A percentile compares a stretch with the other conserved stretches of the same genome.
phyloP scores from a whole-genome alignment of 2,113 vertebrate genomes.

The Charadrius vociferus region DNA sequence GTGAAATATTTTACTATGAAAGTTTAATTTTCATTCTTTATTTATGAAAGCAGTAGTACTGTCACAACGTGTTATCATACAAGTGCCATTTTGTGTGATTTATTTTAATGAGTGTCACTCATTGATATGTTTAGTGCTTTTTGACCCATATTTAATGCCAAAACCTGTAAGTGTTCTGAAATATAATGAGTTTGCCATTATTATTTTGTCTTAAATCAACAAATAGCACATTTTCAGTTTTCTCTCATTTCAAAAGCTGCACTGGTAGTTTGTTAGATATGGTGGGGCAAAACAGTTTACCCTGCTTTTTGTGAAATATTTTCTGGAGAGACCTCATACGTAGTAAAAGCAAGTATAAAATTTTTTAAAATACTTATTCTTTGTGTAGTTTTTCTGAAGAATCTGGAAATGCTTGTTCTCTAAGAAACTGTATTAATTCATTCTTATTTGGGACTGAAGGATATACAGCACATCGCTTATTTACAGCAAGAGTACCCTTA shows the following conservation, averaged over 20 bases:
- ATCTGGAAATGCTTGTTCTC: neutral
- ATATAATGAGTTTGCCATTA: conserved; percentile 10
- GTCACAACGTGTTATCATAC: conserved; percentile 42
- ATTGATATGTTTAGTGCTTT: conserved; percentile 61
- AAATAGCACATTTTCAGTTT: neutral
- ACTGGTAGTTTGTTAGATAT: neutral
- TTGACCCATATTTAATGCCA: conserved; percentile 70
- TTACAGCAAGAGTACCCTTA: neutral
- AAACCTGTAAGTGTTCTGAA: conserved; percentile 49
- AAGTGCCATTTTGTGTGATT: conserved; percentile 61
- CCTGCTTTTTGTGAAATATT: neutral
- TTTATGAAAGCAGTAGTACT: conserved; percentile 69
- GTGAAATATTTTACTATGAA: conserved; percentile 77
- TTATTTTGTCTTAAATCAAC: conserved; percentile 9
- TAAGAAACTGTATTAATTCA: neutral
- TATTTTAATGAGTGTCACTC: conserved; percentile 66
- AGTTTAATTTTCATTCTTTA: conserved; percentile 76
- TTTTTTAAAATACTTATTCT: neutral
- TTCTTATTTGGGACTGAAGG: neutral
- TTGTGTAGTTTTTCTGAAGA: neutral
- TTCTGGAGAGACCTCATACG: neutral
- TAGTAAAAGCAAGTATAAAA: neutral
- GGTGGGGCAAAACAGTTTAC: neutral
- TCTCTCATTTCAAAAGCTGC: neutral
- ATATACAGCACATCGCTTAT: neutral